Conservation (phyloP, 2,797 vertebrate species). For the Acridotheres tristis region DNA sequence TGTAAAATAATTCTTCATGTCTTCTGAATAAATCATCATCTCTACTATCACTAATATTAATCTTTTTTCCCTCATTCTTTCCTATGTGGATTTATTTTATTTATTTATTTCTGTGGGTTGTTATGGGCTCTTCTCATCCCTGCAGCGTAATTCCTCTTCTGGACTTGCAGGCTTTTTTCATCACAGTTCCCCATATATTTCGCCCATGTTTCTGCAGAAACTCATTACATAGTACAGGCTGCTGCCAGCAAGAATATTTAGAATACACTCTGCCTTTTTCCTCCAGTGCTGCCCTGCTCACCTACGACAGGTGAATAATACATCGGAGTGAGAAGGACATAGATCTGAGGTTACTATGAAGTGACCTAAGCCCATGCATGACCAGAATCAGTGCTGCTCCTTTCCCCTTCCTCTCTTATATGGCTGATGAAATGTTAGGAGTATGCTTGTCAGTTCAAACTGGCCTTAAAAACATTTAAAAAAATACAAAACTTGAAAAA, state of each 20-base stretch:
- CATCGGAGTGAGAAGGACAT: not conserved
- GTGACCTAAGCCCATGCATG: not conserved
- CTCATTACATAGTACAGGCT: not conserved
- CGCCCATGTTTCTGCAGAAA: not conserved
- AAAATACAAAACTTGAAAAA: not conserved
- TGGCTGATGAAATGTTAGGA: not conserved
- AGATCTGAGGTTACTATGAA: not conserved
- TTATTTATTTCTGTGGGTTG: constrained; percentile 14
- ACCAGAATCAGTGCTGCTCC: not conserved
- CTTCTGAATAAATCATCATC: constrained; percentile 21
- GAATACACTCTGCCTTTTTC: not conserved
- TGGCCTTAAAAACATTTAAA: not conserved
- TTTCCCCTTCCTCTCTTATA: not conserved
- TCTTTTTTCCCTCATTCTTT: not conserved
- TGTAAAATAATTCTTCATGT: constrained; percentile 12
- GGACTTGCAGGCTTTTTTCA: constrained; percentile 37
- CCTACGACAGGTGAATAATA: not conserved
- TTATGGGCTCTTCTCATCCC: not conserved
- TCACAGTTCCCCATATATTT: constrained; percentile 31
- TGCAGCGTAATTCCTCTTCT: constrained; percentile 22
- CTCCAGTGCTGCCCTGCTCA: not conserved
- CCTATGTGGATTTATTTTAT: not conserved
- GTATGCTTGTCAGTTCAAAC: not conserved
- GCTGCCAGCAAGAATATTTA: constrained; percentile 22
- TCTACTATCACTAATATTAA: not conserved